Evolutionary conservation across 2,888 invertebrate genomes (phyloP), one percentile per base, ranked within the genome.

Genomic region (Tupiocoris notatus): DNA sequence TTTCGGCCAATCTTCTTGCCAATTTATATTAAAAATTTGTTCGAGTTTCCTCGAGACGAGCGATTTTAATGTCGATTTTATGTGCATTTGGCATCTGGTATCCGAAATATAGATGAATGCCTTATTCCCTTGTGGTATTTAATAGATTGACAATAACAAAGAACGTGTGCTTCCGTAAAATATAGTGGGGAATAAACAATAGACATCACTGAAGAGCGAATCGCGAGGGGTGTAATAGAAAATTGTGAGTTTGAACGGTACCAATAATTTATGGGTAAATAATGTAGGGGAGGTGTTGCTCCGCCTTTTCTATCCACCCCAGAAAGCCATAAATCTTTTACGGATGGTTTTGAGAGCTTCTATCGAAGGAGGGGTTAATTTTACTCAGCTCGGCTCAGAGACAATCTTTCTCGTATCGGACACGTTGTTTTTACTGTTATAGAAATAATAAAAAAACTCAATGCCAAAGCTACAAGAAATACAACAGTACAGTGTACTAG

Each of bases 191-290:
- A 20, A 63, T 21, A 7, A 18, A 25, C 39, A 39, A 39, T 39
- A 39, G 39, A 39, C n/a, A 39, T 39, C 3, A 3, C 39, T 3
- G 39, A 39, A 39, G 39, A 12, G n/a, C n/a, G 39, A 12, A 39
- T 12, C 12, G 39, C 2, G 25, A 39, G 65, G 39, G n/a, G 64
- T 9, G 64, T 17, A n/a, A 16, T 18, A 59, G 65, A 65, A 39
- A 25, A 65, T 25, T 65, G 65, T 65, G 65, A 65, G 23, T 65
- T 65, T 65, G 65, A 65, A 39, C 65, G 65, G 39, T 65, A 39
- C 65, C 65, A 39, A 39, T 65, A 65, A 65, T 65, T 65, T 65
- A 65, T 65, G 65, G 54, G 65, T 65, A 65, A 65, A 65, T 65
- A 65, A 65, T 65, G 65, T 39, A n/a, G 20, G 2, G 54, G 65